Conservation (phyloP, 2,888 invertebrate genomes). For the Noctuana brunneofusca region DNA sequence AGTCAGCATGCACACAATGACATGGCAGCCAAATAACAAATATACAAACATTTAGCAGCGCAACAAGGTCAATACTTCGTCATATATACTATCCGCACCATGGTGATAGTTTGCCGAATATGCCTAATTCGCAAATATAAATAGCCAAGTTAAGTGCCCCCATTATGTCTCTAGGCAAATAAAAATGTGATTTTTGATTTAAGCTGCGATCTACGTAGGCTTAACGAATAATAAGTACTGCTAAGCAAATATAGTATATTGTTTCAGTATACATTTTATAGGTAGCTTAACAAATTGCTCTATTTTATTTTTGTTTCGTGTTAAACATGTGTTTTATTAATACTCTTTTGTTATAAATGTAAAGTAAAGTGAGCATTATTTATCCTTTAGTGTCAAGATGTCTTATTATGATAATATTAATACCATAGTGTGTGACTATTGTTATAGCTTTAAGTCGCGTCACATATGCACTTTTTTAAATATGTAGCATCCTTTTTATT, state of each 20-base stretch:
- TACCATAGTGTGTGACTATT: background rate
- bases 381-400: background rate
- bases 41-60: no score
- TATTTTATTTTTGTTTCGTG: conserved; percentile 18
- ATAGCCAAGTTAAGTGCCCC: no score
- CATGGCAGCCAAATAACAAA: no score
- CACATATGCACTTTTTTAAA: conserved; percentile 18
- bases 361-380: background rate
- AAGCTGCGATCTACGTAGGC: no score
- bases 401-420: background rate
- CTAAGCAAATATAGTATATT: background rate
- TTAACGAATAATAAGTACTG: background rate
- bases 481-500: conserved; percentile 38
- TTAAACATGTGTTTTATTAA: conserved; percentile 23
- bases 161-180: background rate
- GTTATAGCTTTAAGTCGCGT: conserved; percentile 1
- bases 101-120: no score
- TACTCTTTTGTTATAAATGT: conserved; percentile 6
- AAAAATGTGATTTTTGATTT: conserved; percentile 1
- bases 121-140: no score
- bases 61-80: no score
- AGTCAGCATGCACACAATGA: no score
- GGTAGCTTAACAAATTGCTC: conserved; percentile 7
- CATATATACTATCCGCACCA: no score
- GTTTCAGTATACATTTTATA: background rate